Evolutionary conservation across 2,888 invertebrate genomes (phyloP).

Genomic region (Troides oblongomaculatus): DNA sequence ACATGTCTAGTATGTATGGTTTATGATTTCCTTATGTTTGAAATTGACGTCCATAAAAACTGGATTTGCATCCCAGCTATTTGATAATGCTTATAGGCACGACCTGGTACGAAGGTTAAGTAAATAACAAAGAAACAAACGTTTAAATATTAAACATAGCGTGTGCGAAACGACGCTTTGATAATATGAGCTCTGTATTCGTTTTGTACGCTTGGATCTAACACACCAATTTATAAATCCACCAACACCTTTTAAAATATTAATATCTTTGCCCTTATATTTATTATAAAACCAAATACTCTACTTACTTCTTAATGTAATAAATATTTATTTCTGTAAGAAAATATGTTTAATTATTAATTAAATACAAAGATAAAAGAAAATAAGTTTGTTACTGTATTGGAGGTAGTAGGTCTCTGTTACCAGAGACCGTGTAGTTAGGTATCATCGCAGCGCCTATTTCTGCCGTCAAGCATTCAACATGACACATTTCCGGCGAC

Average conservation of each 20-base stretch:
- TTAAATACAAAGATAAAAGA: no score
- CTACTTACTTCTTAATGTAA: background rate
- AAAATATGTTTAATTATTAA: background rate
- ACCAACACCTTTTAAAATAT: background rate
- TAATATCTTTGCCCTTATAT: background rate
- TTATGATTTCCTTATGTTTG: background rate
- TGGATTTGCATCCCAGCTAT: constrained; percentile 11
- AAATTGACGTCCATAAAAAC: background rate
- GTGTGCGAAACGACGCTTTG: constrained; percentile 18
- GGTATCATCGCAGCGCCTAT: no score
- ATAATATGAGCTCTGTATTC: background rate
- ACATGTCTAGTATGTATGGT: no score
- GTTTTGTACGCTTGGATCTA: background rate
- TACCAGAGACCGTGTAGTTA: no score
- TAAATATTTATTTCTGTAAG: background rate
- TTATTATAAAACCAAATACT: background rate
- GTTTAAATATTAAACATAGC: constrained; percentile 23
- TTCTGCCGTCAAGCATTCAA: no score
- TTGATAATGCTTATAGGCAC: constrained; percentile 21
- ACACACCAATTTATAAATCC: no score
- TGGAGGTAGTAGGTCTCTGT: no score
- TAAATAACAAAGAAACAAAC: constrained; percentile 26
- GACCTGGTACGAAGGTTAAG: constrained; percentile 25
- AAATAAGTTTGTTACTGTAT: background rate
- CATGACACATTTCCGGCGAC: no score